Base-by-base conservation (phyloP, 2,888 invertebrate species). In the Cylindroiulus punctatus region DNA sequence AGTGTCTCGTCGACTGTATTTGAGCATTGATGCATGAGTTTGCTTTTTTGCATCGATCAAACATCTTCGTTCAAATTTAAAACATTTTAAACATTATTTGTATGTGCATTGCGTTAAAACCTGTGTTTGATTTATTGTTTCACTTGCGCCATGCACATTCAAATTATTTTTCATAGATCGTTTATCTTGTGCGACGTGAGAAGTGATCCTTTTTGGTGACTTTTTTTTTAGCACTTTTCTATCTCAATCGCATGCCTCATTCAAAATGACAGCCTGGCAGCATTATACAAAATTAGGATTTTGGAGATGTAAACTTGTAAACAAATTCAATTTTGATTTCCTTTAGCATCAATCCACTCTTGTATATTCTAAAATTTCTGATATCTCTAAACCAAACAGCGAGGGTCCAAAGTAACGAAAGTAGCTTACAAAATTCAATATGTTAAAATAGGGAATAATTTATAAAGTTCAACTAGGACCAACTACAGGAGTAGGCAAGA, bases 191-290 rank as follows among this genome's bases (percentile, higher is more conserved):
- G 65, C 26, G 65, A 65, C 26, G 1, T 26, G 26, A 65, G 4
- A 65, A 26, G 65, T 10, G 22, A 83, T 36, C 40, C 36, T 42
- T 83, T 82, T 83, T 40, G 32, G 22, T 3, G 40, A 10, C 44
- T 83, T 83, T 83, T 81, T n/a, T 82, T 83, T 83, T 44, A 83
- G 83, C 83, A 83, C 40, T 83, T 83, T 83, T 40, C n/a, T 83
- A 83, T 83, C 10, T 22, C 22, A 36, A 36, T 42, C 36, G n/a
- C 83, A 42, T 42, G 40, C 26, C 26, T 26, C 8, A 10, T 65
- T 65, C 10, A 12, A 65, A 65, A 65, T 26, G 65, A 65, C 52
- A n/a, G 26, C 26, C 22, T 26, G 10, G 0, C 8, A 10, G 26
- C 26, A 26, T 65, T 65, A 65, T 65, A n/a, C 65, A 65, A 10